phyloP scores from a whole-genome alignment of 2,888 invertebrate species.

The Laothoe populi region DNA sequence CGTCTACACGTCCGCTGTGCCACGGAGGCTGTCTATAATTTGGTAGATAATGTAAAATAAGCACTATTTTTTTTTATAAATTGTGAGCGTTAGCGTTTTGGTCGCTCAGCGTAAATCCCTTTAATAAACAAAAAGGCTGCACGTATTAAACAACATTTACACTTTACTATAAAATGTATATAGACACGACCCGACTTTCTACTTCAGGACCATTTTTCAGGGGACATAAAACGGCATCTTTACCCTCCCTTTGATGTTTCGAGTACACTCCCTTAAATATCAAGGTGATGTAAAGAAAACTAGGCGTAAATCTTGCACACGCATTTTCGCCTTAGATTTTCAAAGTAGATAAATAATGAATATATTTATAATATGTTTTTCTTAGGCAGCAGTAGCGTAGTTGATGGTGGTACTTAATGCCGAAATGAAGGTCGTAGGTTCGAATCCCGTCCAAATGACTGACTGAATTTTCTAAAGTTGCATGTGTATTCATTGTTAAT shows the following conservation, averaged over 20 bases:
- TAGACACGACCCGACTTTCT: background rate
- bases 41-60: too few relatives aligned
- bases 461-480: too few relatives aligned
- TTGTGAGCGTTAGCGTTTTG: too few relatives aligned
- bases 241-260: background rate
- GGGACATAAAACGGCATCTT: background rate
- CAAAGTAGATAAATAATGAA: background rate
- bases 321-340: background rate
- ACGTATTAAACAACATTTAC: background rate
- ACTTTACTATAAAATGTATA: background rate
- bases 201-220: background rate
- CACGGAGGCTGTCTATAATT: too few relatives aligned
- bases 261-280: slow-evolving; percentile 2
- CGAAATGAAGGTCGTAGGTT: too few relatives aligned
- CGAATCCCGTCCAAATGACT: too few relatives aligned
- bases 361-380: background rate
- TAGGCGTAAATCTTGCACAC: background rate
- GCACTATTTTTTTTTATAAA: too few relatives aligned
- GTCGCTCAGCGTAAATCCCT: too few relatives aligned
- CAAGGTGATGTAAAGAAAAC: background rate
- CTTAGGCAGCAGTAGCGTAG: too few relatives aligned
- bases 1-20: too few relatives aligned
- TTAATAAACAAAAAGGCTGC: background rate
- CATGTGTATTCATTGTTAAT: too few relatives aligned
- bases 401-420: too few relatives aligned